Base-by-base conservation (phyloP, 2,888 invertebrate species). In the Idaea biselata region DNA sequence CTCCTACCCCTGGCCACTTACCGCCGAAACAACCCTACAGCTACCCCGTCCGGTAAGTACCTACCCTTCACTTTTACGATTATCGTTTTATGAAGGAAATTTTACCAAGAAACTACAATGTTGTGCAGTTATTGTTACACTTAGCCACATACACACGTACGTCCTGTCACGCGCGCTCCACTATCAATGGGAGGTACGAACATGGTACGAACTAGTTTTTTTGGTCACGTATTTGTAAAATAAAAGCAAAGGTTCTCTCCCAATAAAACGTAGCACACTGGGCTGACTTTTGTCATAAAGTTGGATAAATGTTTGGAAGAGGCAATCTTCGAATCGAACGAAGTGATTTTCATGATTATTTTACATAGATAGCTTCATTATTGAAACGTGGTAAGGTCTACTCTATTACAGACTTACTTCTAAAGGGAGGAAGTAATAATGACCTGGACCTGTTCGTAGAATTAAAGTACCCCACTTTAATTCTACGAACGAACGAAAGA, bases 61-160 rank as follows among this genome's bases (percentile, higher is more conserved):
- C 44, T 44, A 11, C 44, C 44, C 56, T 56, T 56, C 18, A 56
- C 18, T 18, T 56, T 56, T 56, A 56, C 56, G 56, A 56, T 56
- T 56, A 56, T 56, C 18, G 56, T 56, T 56, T 56, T 56, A 56
- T 56, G 18, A 18, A 56, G 56, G 56, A 56, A 18, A 56, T 56
- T 56, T 56, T 56, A 44, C 44, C 44, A 44, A 44, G 44, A 44
- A 44, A 44, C 44, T 44, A 44, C 44, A 44, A 44, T 44, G 44
- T 44, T 44, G 44, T 44, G 44, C 44, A 44, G 44, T 44, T 44
- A 44, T 44, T 14, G 44, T 44, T 44, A 44, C 44, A 44, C 44
- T 44, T 44, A 44, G 11, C 8, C 3, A 44, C 44, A 44, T 44
- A 5, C 11, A 44, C 44, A 44, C 44, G 14, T 44, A 44, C 44